Evolutionary conservation across 2,888 invertebrate genomes (phyloP), one percentile per base, ranked within the genome.

Genomic region (Cerastoderma edule): DNA sequence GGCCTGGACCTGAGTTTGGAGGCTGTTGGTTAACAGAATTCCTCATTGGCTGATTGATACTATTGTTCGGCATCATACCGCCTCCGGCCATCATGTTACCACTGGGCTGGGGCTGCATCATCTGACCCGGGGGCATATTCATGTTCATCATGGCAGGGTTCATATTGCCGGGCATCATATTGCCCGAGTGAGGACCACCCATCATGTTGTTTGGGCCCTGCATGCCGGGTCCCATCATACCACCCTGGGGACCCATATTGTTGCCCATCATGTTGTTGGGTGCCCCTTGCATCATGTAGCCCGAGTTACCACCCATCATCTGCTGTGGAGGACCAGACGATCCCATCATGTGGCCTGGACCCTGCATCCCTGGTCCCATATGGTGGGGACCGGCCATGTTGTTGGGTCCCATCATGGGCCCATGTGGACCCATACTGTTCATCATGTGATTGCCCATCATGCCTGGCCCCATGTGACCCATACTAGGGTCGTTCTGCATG

Each of bases 381-480:
- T 81, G 80, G 69, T 80, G 84, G 1, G 80, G 83, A 39, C 75
- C 81, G 22, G 71, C 83, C 86, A 86, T 87, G 53, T 77, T 72
- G 72, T 83, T 85, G 35, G 85, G 94, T 93, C 92, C 84, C 93
- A 92, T 84, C 82, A 83, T 80, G 19, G 75, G 80, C 2, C 68
- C 78, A 24, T 74, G 80, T 6, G 73, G 73, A 22, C 39, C 54
- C 82, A 85, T 86, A 66, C 83, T 86, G 76, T 86, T 86, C 87
- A 89, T 89, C 89, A 89, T 89, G 67, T 82, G 84, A 56, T 78
- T 83, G 28, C 84, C 84, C 83, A 87, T 86, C 85, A 87, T 85
- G 30, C 84, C 84, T 24, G 79, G 83, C 5, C 84, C 84, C 89
- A 89, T 89, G 75, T 86, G 87, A 30, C 87, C 87, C 86, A 88